phyloP scores from a whole-genome alignment of 2,888 invertebrate genomes.

The Stenodema calcarata region DNA sequence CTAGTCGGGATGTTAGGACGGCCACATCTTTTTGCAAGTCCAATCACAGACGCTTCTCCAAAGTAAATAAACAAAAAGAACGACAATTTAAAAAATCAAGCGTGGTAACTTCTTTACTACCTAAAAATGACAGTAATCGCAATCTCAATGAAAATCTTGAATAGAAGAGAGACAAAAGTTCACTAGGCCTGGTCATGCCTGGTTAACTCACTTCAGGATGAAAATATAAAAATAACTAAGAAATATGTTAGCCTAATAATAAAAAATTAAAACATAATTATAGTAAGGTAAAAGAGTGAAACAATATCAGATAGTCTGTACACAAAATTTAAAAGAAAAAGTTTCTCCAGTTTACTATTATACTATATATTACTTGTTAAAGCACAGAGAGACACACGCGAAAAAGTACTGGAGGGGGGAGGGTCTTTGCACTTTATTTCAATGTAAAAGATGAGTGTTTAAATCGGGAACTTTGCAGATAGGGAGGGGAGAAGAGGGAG shows the following conservation, averaged over 20 bases:
- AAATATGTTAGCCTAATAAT: constrained; percentile 21
- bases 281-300: constrained; percentile 18
- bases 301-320: constrained; percentile 24
- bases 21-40: background rate
- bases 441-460: background rate
- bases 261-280: background rate
- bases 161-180: background rate
- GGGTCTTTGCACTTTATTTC: background rate
- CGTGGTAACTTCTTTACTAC: constrained; percentile 23
- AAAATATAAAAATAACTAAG: background rate
- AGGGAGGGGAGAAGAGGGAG: constrained; percentile 26
- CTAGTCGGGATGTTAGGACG: constrained; percentile 6
- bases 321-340: background rate
- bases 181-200: constrained; percentile 1
- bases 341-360: background rate
- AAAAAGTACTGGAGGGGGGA: background rate
- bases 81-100: background rate
- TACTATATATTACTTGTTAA: no score
- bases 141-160: background rate
- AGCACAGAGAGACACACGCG: constrained; percentile 34
- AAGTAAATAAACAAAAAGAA: background rate
- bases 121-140: background rate
- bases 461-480: background rate
- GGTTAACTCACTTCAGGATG: background rate
- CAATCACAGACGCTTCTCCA: constrained; percentile 17